phyloP scores from a whole-genome alignment of 2,888 invertebrate species.

The Oscheius myriophilus region DNA sequence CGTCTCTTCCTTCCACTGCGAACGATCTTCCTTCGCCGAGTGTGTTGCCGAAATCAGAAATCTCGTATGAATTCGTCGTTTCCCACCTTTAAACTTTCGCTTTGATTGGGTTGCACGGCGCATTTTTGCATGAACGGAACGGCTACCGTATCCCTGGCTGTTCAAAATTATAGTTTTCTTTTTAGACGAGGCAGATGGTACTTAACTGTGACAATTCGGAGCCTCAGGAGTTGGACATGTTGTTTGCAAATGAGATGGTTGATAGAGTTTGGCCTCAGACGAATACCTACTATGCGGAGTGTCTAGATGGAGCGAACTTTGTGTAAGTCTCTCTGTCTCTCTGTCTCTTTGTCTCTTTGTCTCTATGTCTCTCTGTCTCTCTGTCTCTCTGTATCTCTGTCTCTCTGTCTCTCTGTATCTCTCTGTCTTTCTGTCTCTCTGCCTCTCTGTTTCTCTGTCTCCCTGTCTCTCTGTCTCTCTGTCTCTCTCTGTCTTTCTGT shows the following conservation, averaged over 20 bases:
- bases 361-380: too few species aligned
- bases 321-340: conserved; percentile 43
- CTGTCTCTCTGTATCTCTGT: too few species aligned
- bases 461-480: too few species aligned
- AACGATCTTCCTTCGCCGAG: conserved; percentile 43
- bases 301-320: conserved; percentile 67
- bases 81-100: not conserved
- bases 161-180: not conserved
- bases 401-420: too few species aligned
- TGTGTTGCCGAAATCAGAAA: conserved; percentile 45
- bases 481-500: too few species aligned
- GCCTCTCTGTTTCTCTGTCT: too few species aligned
- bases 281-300: conserved; percentile 67
- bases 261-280: conserved; percentile 66
- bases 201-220: conserved; percentile 60
- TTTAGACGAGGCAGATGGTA: conserved; percentile 50
- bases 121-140: not conserved
- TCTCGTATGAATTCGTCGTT: conserved; percentile 26
- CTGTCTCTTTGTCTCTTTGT: too few species aligned
- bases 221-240: conserved; percentile 55
- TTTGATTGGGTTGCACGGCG: not conserved
- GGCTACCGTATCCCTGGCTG: not conserved
- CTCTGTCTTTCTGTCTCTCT: too few species aligned
- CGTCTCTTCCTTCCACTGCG: conserved; percentile 35
- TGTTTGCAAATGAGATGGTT: conserved; percentile 55